Evolutionary conservation across 1,140 invertebrate species (phyloP).

Genomic region (Tetraneura akinire): DNA sequence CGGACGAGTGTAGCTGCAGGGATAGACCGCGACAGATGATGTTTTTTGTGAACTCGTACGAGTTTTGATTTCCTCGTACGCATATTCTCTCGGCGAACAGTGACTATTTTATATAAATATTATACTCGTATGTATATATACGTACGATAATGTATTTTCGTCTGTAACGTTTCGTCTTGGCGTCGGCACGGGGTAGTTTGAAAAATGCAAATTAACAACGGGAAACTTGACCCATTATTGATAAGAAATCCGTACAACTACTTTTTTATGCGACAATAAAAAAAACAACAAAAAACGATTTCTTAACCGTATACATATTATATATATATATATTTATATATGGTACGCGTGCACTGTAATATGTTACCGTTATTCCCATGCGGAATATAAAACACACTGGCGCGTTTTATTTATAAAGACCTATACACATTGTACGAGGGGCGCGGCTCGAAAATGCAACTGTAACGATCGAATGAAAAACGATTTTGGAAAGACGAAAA

Average conservation of each 20-base stretch:
- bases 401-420: constrained; percentile 43
- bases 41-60: no score
- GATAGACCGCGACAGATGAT: no score
- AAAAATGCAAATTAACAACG: constrained; percentile 39
- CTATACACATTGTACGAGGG: no score
- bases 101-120: no score
- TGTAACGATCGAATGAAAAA: constrained; percentile 47
- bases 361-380: constrained; percentile 38
- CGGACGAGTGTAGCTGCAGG: no score
- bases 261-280: constrained; percentile 45
- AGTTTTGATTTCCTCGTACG: no score
- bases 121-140: no score
- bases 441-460: background rate
- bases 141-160: no score
- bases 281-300: constrained; percentile 37
- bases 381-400: constrained; percentile 45
- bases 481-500: constrained; percentile 17
- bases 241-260: constrained; percentile 33
- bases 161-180: no score
- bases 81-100: no score
- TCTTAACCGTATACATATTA: no score
- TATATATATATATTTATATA: background rate
- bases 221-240: constrained; percentile 44
- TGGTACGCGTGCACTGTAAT: background rate
- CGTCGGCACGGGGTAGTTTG: background rate